Percentiles rank a stretch among this genome's conserved stretches.
Conservation (phyloP, 2,113 vertebrate genomes). For the Myrmophylax atrothorax region DNA sequence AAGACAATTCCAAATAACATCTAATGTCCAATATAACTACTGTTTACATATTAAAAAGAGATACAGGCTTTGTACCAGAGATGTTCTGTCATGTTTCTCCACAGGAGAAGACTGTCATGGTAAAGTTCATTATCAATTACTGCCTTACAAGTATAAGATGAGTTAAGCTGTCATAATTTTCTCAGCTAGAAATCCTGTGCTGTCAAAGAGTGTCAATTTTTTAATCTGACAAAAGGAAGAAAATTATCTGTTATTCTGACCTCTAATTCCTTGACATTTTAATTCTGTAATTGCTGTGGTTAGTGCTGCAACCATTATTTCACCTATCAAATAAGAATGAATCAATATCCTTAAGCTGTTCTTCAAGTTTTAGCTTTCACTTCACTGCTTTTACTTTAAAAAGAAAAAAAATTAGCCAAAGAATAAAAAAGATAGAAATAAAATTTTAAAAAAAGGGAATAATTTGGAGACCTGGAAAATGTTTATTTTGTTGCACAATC, state of each 20-base stretch:
- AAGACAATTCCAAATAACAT: conserved; percentile 77
- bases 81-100: conserved; percentile 90
- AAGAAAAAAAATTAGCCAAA: not conserved
- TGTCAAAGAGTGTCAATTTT: conserved; percentile 86
- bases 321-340: conserved; percentile 88
- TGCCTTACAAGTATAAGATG: conserved; percentile 85
- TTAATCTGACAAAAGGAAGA: conserved; percentile 85
- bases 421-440: not conserved
- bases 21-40: conserved; percentile 83
- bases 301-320: conserved; percentile 83
- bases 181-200: conserved; percentile 79
- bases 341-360: conserved; percentile 85
- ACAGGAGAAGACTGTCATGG: conserved; percentile 85
- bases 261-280: conserved; percentile 95
- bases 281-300: conserved; percentile 89
- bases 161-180: conserved; percentile 88
- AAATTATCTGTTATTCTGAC: conserved; percentile 89
- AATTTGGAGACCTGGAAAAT: not conserved
- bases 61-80: conserved; percentile 80
- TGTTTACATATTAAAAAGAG: conserved; percentile 86
- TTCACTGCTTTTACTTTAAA: conserved; percentile 36
- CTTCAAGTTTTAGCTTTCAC: conserved; percentile 72
- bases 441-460: not conserved
- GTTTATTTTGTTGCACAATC: not conserved
- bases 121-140: conserved; percentile 85